Percentiles rank a stretch among this genome's conserved stretches.
Conservation (phyloP, 2,888 invertebrate species). For the Tenthredo livida region DNA sequence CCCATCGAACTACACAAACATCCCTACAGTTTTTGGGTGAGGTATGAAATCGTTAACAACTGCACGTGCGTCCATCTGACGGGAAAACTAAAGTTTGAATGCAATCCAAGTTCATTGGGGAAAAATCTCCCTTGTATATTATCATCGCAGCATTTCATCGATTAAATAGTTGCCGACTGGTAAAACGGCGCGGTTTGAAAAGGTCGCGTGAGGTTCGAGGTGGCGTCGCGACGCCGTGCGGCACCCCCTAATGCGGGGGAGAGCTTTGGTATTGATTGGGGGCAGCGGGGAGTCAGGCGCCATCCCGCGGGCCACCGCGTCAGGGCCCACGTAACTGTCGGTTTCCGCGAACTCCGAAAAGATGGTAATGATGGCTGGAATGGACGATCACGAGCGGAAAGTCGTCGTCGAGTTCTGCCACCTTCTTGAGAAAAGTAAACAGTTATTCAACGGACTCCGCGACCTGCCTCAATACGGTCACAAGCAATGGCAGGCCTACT, state of each 20-base stretch:
- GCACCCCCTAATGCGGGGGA: slow-evolving; percentile 70
- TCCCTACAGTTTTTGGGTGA: background rate
- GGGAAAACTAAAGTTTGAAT: background rate
- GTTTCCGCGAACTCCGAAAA: slow-evolving; percentile 70
- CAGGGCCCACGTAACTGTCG: slow-evolving; percentile 57
- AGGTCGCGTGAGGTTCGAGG: slow-evolving; percentile 49
- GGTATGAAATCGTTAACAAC: background rate
- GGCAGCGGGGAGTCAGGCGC: slow-evolving; percentile 65
- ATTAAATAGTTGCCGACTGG: slow-evolving; percentile 42
- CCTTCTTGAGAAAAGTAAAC: slow-evolving; percentile 97
- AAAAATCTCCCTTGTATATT: background rate
- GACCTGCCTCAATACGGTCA: slow-evolving; percentile 98
- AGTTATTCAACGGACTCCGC: slow-evolving; percentile 97
- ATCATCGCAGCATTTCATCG: slow-evolving; percentile 36
- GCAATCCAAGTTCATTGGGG: background rate
- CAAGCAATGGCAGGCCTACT: slow-evolving; percentile 98
- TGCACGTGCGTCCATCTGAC: slow-evolving; percentile 39
- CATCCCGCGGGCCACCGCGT: slow-evolving; percentile 70
- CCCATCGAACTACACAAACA: background rate
- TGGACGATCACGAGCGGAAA: slow-evolving; percentile 93
- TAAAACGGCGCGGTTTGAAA: slow-evolving; percentile 23
- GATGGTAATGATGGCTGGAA: slow-evolving; percentile 89
- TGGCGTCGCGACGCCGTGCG: slow-evolving; percentile 56
- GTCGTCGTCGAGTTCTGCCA: slow-evolving; percentile 98
- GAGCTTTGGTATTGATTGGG: slow-evolving; percentile 69